phyloP scores from a whole-genome alignment of 2,797 vertebrate species.

The Amblyopsis hoosieri region DNA sequence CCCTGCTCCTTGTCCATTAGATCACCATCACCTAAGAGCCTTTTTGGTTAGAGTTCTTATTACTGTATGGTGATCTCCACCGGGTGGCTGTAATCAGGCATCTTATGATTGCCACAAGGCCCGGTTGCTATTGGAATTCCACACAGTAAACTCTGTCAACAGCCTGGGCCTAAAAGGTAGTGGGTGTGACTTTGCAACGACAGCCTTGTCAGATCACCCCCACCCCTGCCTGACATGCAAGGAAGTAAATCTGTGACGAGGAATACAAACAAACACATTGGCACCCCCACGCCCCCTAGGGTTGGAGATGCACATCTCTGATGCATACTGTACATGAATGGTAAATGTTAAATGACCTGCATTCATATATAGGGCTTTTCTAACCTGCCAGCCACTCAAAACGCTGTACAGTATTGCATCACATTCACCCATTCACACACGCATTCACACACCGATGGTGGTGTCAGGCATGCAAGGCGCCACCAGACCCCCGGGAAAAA shows the following conservation, averaged over 20 bases:
- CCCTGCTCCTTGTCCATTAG: slow-evolving; percentile 19
- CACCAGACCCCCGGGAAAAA: too few relatives aligned
- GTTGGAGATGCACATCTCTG: neutral
- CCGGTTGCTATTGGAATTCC: slow-evolving; percentile 46
- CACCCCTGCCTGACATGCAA: neutral
- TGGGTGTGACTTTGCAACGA: slow-evolving; percentile 10
- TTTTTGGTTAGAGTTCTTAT: slow-evolving; percentile 43
- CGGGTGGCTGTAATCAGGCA: slow-evolving; percentile 35
- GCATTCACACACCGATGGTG: too few relatives aligned
- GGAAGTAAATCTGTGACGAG: slow-evolving; percentile 15
- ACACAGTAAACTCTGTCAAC: slow-evolving; percentile 30
- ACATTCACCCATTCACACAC: too few relatives aligned
- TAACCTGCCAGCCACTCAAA: too few relatives aligned
- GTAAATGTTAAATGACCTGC: too few relatives aligned
- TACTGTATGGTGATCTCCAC: slow-evolving; percentile 28
- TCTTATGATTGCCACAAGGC: slow-evolving; percentile 48
- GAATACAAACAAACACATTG: slow-evolving; percentile 11
- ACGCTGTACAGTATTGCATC: too few relatives aligned
- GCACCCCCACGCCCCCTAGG: slow-evolving; percentile 8
- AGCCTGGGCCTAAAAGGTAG: slow-evolving; percentile 41
- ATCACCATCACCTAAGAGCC: slow-evolving; percentile 26
- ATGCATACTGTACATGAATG: neutral
- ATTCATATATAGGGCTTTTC: too few relatives aligned
- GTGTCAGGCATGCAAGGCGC: too few relatives aligned
- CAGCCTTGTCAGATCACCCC: slow-evolving; percentile 7